Evolutionary conservation across 1,140 invertebrate species (phyloP).

Genomic region (Ladona fulva): DNA sequence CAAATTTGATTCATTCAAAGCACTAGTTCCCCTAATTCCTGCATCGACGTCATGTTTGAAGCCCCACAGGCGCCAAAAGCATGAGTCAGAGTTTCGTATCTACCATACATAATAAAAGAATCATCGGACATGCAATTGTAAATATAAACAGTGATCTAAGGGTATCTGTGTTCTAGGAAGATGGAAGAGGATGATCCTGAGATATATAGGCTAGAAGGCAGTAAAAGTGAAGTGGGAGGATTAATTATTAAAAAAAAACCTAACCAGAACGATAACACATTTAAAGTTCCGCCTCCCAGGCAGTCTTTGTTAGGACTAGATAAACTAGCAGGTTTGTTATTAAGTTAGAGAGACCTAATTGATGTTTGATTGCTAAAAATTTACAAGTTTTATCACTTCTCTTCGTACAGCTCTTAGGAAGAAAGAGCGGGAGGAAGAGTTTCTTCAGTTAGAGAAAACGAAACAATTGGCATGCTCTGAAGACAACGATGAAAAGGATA

Average conservation of each 20-base stretch:
- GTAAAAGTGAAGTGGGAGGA: slow-evolving; percentile 62
- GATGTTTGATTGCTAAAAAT: background rate
- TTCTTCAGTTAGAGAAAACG: background rate
- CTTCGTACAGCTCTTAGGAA: slow-evolving; percentile 20
- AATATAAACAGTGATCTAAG: background rate
- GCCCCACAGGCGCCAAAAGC: too few relatives aligned
- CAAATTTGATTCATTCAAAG: too few relatives aligned
- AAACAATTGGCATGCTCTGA: slow-evolving; percentile 17
- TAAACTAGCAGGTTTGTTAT: slow-evolving; percentile 56
- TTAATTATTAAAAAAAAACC: slow-evolving; percentile 74
- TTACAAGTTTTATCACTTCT: slow-evolving; percentile 18
- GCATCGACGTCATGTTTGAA: too few relatives aligned
- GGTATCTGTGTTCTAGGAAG: slow-evolving; percentile 20
- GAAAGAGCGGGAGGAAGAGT: slow-evolving; percentile 20
- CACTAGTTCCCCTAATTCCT: too few relatives aligned
- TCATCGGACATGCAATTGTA: too few relatives aligned
- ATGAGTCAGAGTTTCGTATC: too few relatives aligned
- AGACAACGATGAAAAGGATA: slow-evolving; percentile 17
- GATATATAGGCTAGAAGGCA: slow-evolving; percentile 75
- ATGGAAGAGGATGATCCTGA: slow-evolving; percentile 39
- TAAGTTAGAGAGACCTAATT: background rate
- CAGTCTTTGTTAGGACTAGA: slow-evolving; percentile 79
- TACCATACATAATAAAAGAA: too few relatives aligned
- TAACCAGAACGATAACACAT: slow-evolving; percentile 45
- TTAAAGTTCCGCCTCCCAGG: slow-evolving; percentile 61